Evolutionary conservation across 2,888 invertebrate genomes (phyloP).

Genomic region (Odiellus spinosus): DNA sequence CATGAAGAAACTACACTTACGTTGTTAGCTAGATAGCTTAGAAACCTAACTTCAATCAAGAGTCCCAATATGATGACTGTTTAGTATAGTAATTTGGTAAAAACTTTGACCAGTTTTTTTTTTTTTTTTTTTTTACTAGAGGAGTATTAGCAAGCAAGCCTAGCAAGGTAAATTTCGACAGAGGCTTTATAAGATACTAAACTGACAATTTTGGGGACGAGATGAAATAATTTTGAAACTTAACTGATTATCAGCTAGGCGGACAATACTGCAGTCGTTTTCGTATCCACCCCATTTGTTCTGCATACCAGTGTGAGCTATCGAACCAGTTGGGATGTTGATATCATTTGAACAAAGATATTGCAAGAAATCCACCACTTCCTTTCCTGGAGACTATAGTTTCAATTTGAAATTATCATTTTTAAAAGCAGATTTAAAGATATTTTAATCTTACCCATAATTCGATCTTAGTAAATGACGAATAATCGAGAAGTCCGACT

Average conservation of each 20-base stretch:
- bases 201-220: background rate
- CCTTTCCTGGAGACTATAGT: slow-evolving; percentile 63
- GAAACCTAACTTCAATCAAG: too few relatives aligned
- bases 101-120: too few relatives aligned
- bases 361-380: slow-evolving; percentile 77
- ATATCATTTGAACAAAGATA: slow-evolving; percentile 91
- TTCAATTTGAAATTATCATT: background rate
- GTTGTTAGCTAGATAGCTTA: slow-evolving; percentile 7
- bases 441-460: slow-evolving; percentile 48
- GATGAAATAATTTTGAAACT: background rate
- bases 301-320: slow-evolving; percentile 97
- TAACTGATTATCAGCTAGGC: slow-evolving; percentile 41
- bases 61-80: too few relatives aligned
- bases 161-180: too few relatives aligned
- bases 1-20: slow-evolving; percentile 96
- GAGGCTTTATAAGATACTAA: background rate
- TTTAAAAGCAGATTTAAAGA: slow-evolving; percentile 9
- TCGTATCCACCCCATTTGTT: slow-evolving; percentile 88
- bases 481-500: slow-evolving; percentile 87
- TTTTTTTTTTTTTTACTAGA: too few relatives aligned
- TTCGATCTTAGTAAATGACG: slow-evolving; percentile 91
- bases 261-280: slow-evolving; percentile 88
- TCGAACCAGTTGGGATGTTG: slow-evolving; percentile 77
- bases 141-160: too few relatives aligned
- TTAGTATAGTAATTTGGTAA: too few relatives aligned